Base-by-base conservation (phyloP, 2,888 invertebrate species). In the Sthenelais limicola region DNA sequence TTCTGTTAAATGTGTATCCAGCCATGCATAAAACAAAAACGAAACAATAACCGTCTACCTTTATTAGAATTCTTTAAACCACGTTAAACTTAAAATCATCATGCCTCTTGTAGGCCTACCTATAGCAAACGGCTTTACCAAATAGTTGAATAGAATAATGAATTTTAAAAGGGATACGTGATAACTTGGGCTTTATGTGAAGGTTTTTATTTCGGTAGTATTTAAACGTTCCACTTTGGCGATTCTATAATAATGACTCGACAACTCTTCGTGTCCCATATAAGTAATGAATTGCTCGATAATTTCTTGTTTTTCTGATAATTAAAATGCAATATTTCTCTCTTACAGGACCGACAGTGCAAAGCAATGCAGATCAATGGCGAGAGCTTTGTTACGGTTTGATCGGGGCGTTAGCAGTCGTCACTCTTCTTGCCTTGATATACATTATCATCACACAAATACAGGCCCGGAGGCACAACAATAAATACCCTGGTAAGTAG, bases 341-440 rank as follows among this genome's bases (percentile, higher is more conserved):
- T 21, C 21, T 12, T 18, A 1, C 66, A 66, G 66, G 66, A n/a
- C 66, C 66, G n/a, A 38, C 66, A 3, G 38, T 66, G 28, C 66
- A 66, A 26, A 12, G 38, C 15, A 49, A 33, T 68, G 68, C 18
- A 12, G 68, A 52, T 5, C 30, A 52, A 12, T 73, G 73, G 73
- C 4, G 43, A 21, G 73, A 70, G 66, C 51, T 70, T 48, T 73
- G 73, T 51, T 73, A 49, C 26, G 73, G 73, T 2, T 52, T 73
- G 66, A 70, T 70, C 26, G 70, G 49, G 7, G 73, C 70, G 9
- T 66, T 73, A 32, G 73, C 66, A 4, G 52, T 32, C 24, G 62
- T 73, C 28, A 28, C 28, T 3, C 32, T 70, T 1, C 70, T 73
- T 4, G 62, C 67, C 1, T n/a, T 49, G 3, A 7, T 62, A 21